Conservation (phyloP, 2,113 vertebrate species). For the Andinoacara biseriatus region DNA sequence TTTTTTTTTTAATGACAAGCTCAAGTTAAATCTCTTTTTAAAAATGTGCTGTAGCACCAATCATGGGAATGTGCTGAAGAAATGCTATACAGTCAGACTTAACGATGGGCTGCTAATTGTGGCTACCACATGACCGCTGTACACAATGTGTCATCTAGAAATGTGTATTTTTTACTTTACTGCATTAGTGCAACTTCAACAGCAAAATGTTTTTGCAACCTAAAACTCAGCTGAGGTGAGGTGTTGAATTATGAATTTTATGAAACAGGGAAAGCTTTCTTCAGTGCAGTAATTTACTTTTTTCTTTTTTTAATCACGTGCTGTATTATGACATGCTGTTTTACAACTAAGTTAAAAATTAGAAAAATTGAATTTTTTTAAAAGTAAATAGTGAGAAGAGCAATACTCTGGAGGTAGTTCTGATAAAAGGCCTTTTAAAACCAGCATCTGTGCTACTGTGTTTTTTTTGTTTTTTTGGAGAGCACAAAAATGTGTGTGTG, state of each 20-base stretch:
- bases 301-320: neutral
- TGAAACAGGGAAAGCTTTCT: neutral
- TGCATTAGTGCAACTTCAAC: neutral
- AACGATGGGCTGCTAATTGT: neutral
- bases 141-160: neutral
- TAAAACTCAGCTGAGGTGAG: slow-evolving; percentile 11
- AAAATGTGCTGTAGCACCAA: neutral
- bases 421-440: too few relatives aligned
- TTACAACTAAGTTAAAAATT: neutral
- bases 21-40: fast-evolving
- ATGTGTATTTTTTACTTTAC: neutral
- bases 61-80: neutral
- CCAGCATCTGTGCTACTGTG: too few relatives aligned
- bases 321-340: neutral
- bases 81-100: neutral
- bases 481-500: too few relatives aligned
- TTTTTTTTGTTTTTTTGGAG: too few relatives aligned
- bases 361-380: neutral
- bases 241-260: neutral
- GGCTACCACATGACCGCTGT: neutral
- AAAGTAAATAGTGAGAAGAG: neutral
- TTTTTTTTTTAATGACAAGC: neutral
- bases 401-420: too few relatives aligned
- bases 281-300: neutral
- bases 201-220: neutral